Base-by-base conservation (phyloP, 2,113 vertebrate genomes). In the Centropristis striata region DNA sequence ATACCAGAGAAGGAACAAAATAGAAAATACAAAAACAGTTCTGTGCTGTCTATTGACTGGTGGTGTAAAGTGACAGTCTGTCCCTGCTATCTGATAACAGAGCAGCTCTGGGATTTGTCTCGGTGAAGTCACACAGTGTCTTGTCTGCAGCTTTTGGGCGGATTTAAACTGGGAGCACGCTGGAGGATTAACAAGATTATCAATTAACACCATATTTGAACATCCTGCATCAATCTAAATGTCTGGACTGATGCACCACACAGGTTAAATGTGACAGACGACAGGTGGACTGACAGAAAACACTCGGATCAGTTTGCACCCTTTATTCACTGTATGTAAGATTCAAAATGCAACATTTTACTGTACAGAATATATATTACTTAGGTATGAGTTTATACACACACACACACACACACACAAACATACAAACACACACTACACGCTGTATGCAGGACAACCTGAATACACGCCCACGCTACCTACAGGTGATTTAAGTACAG, bases 301-400 rank as follows among this genome's bases (percentile, higher is more conserved):
- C 41, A 28, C 13, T 13, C 12, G 0, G 32, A 53, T 41, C 85
- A 83, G 67, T 88, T 86, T 86, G 86, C 87, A 91, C 89, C 91
- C 86, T 87, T 86, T 94, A 92, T 92, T 89, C 86, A 92, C 90
- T 93, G 91, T 95, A 93, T 85, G 86, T 92, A 92, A 81, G 85
- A 90, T 84, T 88, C 90, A 88, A 90, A 90, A 66, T 86, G 71
- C 90, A 91, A 82, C 87, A 81, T 87, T 78, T 78, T 83, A 90
- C 88, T 94, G 94, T 95, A 95, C 86, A 94, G 94, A 94, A 85
- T 90, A 94, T 92, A 88, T 93, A 92, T 81, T 83, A 91, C 78
- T 88, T 92, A 91, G 88, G 63, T 92, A 85, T 90, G 90, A 84
- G 88, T 94, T 92, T 73, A 83, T 87, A 88, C 28, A 32, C 28